phyloP scores from a whole-genome alignment of 64 coral and sea anemone species.

The Catalaphyllia jardinei region DNA sequence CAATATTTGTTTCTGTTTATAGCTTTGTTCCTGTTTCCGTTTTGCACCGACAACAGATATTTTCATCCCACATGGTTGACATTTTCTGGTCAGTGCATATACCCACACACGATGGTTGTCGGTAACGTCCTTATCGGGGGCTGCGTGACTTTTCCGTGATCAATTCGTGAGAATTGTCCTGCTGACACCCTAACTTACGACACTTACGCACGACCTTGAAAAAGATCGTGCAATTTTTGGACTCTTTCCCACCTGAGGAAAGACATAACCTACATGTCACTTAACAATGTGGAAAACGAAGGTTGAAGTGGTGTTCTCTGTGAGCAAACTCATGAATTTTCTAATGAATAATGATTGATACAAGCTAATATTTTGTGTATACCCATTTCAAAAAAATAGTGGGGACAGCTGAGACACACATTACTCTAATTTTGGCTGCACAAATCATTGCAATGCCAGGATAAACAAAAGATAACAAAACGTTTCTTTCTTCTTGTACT shows the following conservation, averaged over 20 bases:
- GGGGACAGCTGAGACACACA: no score
- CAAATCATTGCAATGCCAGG: no score
- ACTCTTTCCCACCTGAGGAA: slow-evolving; percentile 65
- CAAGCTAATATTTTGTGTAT: no score
- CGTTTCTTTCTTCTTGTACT: no score
- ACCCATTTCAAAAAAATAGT: no score
- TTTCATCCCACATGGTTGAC: slow-evolving; percentile 37
- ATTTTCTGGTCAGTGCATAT: background rate
- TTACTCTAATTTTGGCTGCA: no score
- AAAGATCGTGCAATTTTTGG: slow-evolving; percentile 99
- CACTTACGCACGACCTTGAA: slow-evolving; percentile 74
- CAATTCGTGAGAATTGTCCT: slow-evolving; percentile 85
- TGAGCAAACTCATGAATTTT: no score
- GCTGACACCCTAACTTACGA: slow-evolving; percentile 93
- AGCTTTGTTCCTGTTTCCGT: background rate
- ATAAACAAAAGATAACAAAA: no score
- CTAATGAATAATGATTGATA: no score
- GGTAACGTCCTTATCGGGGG: slow-evolving; percentile 99
- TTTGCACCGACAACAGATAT: background rate
- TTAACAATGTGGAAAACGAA: background rate
- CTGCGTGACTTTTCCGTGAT: slow-evolving; percentile 90
- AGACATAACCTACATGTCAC: background rate
- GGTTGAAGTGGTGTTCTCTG: background rate
- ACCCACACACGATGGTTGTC: background rate
- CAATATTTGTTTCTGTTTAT: background rate